Evolutionary conservation across 2,797 vertebrate genomes (phyloP).

Genomic region (Coendou prehensilis): DNA sequence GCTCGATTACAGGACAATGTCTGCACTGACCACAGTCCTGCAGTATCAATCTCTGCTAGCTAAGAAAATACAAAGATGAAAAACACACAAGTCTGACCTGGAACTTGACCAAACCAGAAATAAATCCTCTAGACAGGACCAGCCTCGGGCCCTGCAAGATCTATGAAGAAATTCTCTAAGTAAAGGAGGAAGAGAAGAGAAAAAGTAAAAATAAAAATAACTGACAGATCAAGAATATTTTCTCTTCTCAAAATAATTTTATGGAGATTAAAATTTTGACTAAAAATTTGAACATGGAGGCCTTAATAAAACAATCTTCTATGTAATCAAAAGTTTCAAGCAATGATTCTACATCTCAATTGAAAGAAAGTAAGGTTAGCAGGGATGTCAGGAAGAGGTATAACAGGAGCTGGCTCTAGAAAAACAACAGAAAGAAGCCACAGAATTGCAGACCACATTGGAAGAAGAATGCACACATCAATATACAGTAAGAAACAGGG

Average conservation of each 20-base stretch:
- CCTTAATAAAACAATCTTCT: neutral
- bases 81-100: neutral
- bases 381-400: neutral
- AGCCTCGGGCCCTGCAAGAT: neutral
- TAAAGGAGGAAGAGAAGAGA: neutral
- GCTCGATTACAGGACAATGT: neutral
- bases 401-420: neutral
- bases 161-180: neutral
- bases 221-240: neutral
- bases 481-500: neutral
- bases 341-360: neutral
- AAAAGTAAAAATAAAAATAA: neutral
- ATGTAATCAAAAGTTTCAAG: neutral
- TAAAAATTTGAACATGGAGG: neutral
- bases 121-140: neutral
- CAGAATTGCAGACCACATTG: neutral
- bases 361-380: neutral
- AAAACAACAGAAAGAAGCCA: neutral
- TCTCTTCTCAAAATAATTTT: neutral
- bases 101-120: neutral
- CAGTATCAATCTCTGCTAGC: neutral
- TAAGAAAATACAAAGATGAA: neutral
- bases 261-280: conserved; percentile 9
- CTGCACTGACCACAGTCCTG: neutral
- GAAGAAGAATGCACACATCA: neutral